Conservation (phyloP, 2,888 invertebrate species). For the Acholoe squamosa region DNA sequence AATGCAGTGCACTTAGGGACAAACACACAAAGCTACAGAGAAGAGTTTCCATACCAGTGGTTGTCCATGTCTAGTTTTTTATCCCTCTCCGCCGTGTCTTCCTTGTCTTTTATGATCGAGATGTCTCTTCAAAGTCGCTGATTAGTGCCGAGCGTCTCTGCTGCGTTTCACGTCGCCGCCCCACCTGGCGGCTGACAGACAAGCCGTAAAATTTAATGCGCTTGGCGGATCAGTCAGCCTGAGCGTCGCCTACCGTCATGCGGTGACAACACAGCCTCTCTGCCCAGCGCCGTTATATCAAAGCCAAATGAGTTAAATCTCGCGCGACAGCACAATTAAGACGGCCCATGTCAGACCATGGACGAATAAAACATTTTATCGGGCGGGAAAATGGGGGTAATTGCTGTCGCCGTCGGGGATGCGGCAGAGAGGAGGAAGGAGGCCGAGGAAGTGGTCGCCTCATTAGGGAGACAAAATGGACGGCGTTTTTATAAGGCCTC, state of each 20-base stretch:
- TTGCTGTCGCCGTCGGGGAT: constrained; percentile 39
- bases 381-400: constrained; percentile 49
- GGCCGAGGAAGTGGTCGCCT: constrained; percentile 22
- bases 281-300: constrained; percentile 21
- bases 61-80: too few species aligned
- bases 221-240: constrained; percentile 41
- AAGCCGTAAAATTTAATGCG: constrained; percentile 39
- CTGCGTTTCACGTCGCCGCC: not conserved
- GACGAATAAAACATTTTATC: constrained; percentile 60
- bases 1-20: not conserved
- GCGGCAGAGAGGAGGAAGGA: not conserved
- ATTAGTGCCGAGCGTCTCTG: not conserved
- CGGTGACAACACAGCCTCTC: not conserved
- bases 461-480: constrained; percentile 45
- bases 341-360: constrained; percentile 54
- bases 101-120: constrained; percentile 22
- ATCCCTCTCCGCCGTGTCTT: not conserved
- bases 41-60: not conserved
- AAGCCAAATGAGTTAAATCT: constrained; percentile 57
- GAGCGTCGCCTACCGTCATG: constrained; percentile 10
- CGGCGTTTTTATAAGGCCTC: constrained; percentile 26
- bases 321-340: constrained; percentile 57
- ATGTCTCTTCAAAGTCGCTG: constrained; percentile 20
- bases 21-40: not conserved
- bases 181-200: constrained; percentile 25